Percentiles rank a stretch among this genome's conserved stretches.
phyloP scores from a whole-genome alignment of 2,888 invertebrate species.

The Mystacides longicornis region DNA sequence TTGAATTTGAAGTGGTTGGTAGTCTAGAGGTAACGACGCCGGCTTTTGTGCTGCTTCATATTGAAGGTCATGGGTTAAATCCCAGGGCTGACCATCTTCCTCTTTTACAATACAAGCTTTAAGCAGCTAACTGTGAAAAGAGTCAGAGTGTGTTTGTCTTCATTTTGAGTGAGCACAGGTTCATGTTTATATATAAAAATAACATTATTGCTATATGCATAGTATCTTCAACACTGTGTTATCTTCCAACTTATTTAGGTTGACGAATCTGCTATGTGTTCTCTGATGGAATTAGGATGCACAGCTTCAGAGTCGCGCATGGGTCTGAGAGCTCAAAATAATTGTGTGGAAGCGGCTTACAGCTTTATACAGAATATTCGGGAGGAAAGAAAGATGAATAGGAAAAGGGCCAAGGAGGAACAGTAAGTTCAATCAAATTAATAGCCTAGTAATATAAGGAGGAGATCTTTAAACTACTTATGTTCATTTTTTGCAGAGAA shows the following conservation, averaged over 20 bases:
- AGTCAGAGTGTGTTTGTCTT: no score
- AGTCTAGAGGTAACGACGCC: no score
- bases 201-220: not conserved
- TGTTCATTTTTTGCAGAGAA: conserved; percentile 34
- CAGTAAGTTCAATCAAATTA: conserved; percentile 9
- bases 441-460: not conserved
- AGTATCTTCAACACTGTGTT: no score
- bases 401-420: conserved; percentile 46
- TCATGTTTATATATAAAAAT: not conserved
- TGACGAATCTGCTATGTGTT: conserved; percentile 33
- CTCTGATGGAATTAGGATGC: conserved; percentile 53
- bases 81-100: no score
- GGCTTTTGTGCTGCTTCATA: no score
- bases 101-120: no score
- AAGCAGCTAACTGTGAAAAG: no score
- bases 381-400: conserved; percentile 43
- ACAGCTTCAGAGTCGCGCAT: conserved; percentile 59
- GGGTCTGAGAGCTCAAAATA: conserved; percentile 55
- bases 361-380: conserved; percentile 51
- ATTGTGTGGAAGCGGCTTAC: conserved; percentile 52
- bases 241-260: conserved; percentile 34
- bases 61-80: no score
- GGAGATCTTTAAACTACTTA: not conserved
- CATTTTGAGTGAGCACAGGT: no score
- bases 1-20: no score